Conservation (phyloP, 2,888 invertebrate species). For the Neoaliturus tenellus region DNA sequence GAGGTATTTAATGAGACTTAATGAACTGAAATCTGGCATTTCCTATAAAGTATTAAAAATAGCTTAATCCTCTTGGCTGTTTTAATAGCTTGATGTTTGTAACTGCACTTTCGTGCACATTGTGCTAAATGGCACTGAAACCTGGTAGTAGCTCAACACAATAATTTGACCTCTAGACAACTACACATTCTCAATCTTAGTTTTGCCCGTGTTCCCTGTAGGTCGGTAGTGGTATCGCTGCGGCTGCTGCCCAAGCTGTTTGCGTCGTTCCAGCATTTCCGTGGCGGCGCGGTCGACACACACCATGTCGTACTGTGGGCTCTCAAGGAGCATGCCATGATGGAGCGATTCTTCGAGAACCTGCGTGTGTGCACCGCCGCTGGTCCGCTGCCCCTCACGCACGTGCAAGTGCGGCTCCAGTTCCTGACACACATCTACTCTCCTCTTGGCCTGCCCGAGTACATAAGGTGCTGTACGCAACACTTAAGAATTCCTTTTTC, state of each 20-base stretch:
- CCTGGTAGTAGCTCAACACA: no score
- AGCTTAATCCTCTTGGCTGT: no score
- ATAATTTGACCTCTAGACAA: no score
- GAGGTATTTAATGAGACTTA: no score
- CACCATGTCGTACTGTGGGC: constrained; percentile 95
- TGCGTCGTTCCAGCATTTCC: constrained; percentile 93
- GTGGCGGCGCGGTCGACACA: constrained; percentile 90
- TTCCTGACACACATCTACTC: constrained; percentile 96
- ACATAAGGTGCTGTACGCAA: constrained; percentile 87
- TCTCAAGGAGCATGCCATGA: constrained; percentile 94
- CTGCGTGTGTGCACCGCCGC: constrained; percentile 82
- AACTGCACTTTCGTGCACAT: no score
- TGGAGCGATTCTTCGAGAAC: constrained; percentile 94
- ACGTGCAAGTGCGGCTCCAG: constrained; percentile 93
- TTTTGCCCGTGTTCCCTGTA: constrained; percentile 67
- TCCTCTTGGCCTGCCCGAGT: constrained; percentile 91
- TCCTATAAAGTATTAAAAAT: no score
- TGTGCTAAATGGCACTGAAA: no score
- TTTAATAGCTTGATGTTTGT: no score
- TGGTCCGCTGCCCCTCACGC: constrained; percentile 78
- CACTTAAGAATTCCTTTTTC: no score
- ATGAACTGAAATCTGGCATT: no score
- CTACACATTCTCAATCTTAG: no score
- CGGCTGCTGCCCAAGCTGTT: constrained; percentile 92
- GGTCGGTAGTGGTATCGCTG: constrained; percentile 93